Base-by-base conservation (phyloP, 2,113 vertebrate genomes). In the Rhabdornis inornatus region DNA sequence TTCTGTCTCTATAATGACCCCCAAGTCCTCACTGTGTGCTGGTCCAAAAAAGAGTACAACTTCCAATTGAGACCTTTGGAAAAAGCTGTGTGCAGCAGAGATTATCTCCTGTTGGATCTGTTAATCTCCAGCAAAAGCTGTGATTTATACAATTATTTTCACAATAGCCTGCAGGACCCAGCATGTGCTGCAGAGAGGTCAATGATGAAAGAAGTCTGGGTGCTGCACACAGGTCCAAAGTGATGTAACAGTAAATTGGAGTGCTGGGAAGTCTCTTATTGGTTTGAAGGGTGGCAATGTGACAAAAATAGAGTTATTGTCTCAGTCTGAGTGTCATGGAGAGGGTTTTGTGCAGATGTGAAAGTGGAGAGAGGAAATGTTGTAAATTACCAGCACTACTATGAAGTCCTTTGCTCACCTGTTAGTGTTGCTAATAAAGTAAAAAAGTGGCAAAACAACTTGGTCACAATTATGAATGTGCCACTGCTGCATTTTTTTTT, bases 171-270 rank as follows among this genome's bases (percentile, higher is more conserved):
- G n/a, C 15, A 33, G 70, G 71, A 80, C 22, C 16, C 12, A 35
- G 56, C 0, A 0, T 7, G 2, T 2, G 6, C 2, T 76, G 61
- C 49, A 69, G 83, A 16, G 68, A 69, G 44, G 49, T 45, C n/a
- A 60, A 2, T 18, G 47, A 19, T n/a, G 47, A 53, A 82, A 84
- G 23, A 66, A 33, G 39, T 3, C 22, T 68, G 56, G 50, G 60
- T 75, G 3, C n/a, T 64, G 8, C 0, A 2, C 35, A 22, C 20
- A 21, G 40, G n/a, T 56, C 45, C 25, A 27, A 74, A 55, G 47
- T 52, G 30, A 66, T 59, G 37, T 47, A 59, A 64, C 3, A 25
- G 31, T 57, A 68, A 59, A 64, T n/a, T 64, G 56, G 28, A 44
- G 60, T 18, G 44, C 37, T 20, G 11, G 2, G 40, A 52, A 93